Conservation (phyloP, 2,888 invertebrate genomes). For the Rotaria magnacalcarata region DNA sequence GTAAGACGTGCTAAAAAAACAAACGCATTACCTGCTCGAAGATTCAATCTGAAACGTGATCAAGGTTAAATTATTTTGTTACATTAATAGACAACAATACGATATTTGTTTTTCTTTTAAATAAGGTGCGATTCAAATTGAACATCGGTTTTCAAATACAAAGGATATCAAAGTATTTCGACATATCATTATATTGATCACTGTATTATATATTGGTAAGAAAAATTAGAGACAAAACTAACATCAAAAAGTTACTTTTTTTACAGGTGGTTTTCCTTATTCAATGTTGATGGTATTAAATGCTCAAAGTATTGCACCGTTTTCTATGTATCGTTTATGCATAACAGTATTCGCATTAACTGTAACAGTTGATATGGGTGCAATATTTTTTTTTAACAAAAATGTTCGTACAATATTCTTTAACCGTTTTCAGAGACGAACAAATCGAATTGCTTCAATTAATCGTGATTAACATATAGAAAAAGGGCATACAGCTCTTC, state of each 20-base stretch:
- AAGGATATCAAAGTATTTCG: not conserved
- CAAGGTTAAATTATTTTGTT: not conserved
- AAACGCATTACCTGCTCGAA: not conserved
- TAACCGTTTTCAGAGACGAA: not conserved
- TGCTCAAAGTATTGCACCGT: not conserved
- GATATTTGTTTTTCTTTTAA: not conserved
- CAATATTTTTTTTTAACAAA: not conserved
- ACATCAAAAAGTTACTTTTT: not conserved
- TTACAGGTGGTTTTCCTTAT: conserved; percentile 5
- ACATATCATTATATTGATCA: not conserved
- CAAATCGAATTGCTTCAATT: not conserved
- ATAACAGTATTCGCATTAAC: not conserved
- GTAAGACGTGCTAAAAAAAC: not conserved
- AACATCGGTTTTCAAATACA: not conserved
- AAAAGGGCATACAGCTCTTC: too few species aligned
- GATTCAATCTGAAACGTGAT: not conserved
- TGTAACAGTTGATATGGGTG: conserved; percentile 28
- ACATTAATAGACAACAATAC: not conserved
- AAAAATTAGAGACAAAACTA: not conserved
- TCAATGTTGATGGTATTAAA: not conserved
- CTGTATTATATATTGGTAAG: not conserved
- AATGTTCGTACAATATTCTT: conserved; percentile 17
- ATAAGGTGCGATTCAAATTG: not conserved
- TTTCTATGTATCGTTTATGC: not conserved
- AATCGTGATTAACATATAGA: not conserved